Percentiles rank a stretch among this genome's conserved stretches.
phyloP scores from a whole-genome alignment of 2,797 vertebrate genomes.

The Ciconia nigra region DNA sequence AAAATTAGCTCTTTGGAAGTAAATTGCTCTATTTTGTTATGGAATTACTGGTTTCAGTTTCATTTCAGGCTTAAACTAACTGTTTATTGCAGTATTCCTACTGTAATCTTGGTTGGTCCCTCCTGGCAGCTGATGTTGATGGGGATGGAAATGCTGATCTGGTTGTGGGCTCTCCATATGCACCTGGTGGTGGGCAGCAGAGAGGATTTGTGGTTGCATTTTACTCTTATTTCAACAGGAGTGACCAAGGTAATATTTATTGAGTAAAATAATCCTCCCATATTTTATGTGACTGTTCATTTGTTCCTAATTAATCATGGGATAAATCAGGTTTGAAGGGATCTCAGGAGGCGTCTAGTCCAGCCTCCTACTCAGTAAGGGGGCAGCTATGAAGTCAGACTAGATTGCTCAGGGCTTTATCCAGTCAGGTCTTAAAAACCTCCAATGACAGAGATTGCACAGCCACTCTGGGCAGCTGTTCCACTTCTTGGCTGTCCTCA shows the following conservation, averaged over 20 bases:
- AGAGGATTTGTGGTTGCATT: conserved; percentile 75
- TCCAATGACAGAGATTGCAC: neutral
- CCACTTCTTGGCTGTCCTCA: neutral
- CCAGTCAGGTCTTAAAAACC: neutral
- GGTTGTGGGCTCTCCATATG: conserved; percentile 76
- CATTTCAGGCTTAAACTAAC: neutral
- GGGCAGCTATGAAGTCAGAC: neutral
- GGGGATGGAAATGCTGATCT: conserved; percentile 69
- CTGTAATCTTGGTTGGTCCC: conserved; percentile 81
- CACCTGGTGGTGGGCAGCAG: conserved; percentile 73
- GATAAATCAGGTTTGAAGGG: neutral
- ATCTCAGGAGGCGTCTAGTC: neutral
- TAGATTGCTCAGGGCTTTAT: neutral
- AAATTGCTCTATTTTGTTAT: neutral
- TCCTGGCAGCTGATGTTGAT: conserved; percentile 74
- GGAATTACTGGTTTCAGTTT: neutral
- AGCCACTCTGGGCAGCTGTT: neutral
- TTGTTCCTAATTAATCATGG: neutral
- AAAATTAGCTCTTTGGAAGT: neutral
- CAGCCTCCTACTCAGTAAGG: neutral
- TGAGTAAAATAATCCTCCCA: neutral
- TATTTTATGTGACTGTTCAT: neutral
- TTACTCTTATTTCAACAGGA: conserved; percentile 52
- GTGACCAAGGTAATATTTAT: conserved; percentile 57
- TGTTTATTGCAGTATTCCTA: conserved; percentile 67